Base-by-base conservation (phyloP, 2,888 invertebrate genomes). In the Embidobia sp. region DNA sequence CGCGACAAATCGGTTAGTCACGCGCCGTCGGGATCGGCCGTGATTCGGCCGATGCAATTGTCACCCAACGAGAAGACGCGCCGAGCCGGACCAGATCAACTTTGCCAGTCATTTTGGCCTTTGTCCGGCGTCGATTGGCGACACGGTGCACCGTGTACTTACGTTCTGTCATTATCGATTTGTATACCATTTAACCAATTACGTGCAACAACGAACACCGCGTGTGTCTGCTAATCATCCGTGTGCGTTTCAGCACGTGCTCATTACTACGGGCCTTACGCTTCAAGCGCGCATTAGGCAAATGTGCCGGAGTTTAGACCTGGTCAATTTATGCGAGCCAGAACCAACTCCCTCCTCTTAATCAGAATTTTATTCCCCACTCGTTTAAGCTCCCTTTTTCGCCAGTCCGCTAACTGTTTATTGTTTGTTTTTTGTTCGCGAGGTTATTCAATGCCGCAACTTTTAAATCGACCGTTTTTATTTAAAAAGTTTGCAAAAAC, bases 1-100 rank as follows among this genome's bases (percentile, higher is more conserved):
- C 48, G 51, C 37, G 75, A 70, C 80, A 78, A 82, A 83, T 82
- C 83, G 75, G 77, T 80, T 70, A 70, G 82, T 76, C 79, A 80
- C 81, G 78, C 80, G 63, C 26, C 27, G 53, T 59, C 22, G 27
- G 37, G 18, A 51, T 49, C 40, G 29, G 8, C 16, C 53, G 49
- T 27, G 51, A 66, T 66, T 75, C 37, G 46, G 16, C 51, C 59
- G 51, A 48, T 59, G 51, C 59, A 59, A 44, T 61, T 53, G 67
- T 69, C 55, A 48, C 42, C 61, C n/a, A 48, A 53, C 53, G 31
- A 48, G 13, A 15, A 59, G 63, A 31, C 55, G 35, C 37, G 27
- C 13, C 13, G n/a, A n/a, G n/a, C 19, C 35, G 29, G 7, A 49
- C 15, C 42, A 13, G 18, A 35, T 40, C 11, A 33, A 51, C 27